Conservation (phyloP, 92 coral and sea anemone genomes). For the Zoanthus solanderi region DNA sequence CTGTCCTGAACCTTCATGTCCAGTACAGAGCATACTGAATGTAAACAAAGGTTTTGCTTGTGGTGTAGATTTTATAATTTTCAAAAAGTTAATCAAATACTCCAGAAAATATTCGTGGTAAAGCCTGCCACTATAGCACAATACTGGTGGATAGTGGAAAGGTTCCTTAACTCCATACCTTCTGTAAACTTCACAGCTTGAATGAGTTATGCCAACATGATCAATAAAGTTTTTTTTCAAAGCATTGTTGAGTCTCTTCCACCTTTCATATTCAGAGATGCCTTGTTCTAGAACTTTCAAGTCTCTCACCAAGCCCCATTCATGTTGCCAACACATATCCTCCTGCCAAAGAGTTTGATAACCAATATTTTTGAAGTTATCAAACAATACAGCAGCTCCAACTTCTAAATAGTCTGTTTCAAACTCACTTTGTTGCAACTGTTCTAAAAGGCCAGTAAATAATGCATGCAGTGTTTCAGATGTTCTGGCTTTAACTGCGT, state of each 20-base stretch:
- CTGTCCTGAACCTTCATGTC: too few relatives aligned
- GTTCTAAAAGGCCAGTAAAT: too few relatives aligned
- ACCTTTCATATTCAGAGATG: slow-evolving; percentile 34
- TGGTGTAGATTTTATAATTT: slow-evolving; percentile 37
- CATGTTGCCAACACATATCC: slow-evolving; percentile 72
- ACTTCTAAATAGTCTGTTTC: slow-evolving; percentile 46
- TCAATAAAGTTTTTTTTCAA: slow-evolving; percentile 62
- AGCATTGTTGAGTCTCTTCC: slow-evolving; percentile 54
- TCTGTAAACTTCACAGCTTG: slow-evolving; percentile 66
- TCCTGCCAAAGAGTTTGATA: slow-evolving; percentile 82
- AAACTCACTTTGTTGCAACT: background rate
- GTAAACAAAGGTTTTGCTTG: slow-evolving; percentile 69
- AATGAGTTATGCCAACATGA: slow-evolving; percentile 70
- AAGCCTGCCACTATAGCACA: slow-evolving; percentile 64
- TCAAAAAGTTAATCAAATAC: slow-evolving; percentile 41
- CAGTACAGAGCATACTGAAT: slow-evolving; percentile 52
- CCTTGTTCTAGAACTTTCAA: slow-evolving; percentile 42
- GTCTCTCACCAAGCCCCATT: slow-evolving; percentile 62
- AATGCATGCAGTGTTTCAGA: too few relatives aligned
- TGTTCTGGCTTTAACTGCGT: too few relatives aligned
- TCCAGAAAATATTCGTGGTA: slow-evolving; percentile 68
- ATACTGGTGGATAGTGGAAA: slow-evolving; percentile 45
- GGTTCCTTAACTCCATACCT: slow-evolving; percentile 36
- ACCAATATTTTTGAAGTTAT: slow-evolving; percentile 63
- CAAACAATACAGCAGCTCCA: slow-evolving; percentile 50